Percentiles rank a stretch among this genome's conserved stretches.
These are phyloP conservation scores for Amphiprion percula DNA, from an alignment of 2,113 vertebrate species.

Conservation along the genomic window DNA sequence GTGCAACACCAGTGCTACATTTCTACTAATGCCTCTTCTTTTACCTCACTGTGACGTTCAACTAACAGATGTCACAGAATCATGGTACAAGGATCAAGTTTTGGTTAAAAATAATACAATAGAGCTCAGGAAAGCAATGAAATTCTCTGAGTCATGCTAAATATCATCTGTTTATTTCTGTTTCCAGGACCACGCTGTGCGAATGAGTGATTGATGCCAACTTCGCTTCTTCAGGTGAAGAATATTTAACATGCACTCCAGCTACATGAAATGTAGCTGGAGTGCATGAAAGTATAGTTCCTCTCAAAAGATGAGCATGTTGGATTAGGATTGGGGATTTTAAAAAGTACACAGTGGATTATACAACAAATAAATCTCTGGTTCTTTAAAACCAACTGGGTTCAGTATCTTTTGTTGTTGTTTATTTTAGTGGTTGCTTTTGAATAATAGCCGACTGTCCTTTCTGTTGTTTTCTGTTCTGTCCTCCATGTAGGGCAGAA, in stretches of 20 bases:
- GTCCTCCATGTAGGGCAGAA: slow-evolving; percentile 88
- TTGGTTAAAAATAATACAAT: background rate
- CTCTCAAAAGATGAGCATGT: slow-evolving; percentile 21
- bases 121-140: background rate
- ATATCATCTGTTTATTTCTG: slow-evolving; percentile 11
- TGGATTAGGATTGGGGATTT: slow-evolving; percentile 33
- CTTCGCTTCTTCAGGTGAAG: slow-evolving; percentile 80
- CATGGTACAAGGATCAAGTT: background rate
- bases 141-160: background rate
- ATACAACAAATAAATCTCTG: slow-evolving; percentile 26
- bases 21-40: background rate
- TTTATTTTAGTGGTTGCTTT: slow-evolving; percentile 19
- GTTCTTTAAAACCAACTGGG: slow-evolving; percentile 2
- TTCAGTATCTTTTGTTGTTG: slow-evolving; percentile 6
- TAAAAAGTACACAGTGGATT: slow-evolving; percentile 18
- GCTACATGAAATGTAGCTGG: background rate
- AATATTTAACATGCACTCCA: background rate
- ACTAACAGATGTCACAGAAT: background rate
- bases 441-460: slow-evolving; percentile 5
- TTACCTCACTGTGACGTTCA: background rate
- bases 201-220: slow-evolving; percentile 85
- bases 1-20: background rate
- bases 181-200: slow-evolving; percentile 73
- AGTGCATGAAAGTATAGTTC: background rate
- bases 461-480: slow-evolving; percentile 7